A percentile compares a stretch with the other conserved stretches of the same genome.
Conservation (phyloP, 2,113 vertebrate species). For the Pardalotus punctatus region DNA sequence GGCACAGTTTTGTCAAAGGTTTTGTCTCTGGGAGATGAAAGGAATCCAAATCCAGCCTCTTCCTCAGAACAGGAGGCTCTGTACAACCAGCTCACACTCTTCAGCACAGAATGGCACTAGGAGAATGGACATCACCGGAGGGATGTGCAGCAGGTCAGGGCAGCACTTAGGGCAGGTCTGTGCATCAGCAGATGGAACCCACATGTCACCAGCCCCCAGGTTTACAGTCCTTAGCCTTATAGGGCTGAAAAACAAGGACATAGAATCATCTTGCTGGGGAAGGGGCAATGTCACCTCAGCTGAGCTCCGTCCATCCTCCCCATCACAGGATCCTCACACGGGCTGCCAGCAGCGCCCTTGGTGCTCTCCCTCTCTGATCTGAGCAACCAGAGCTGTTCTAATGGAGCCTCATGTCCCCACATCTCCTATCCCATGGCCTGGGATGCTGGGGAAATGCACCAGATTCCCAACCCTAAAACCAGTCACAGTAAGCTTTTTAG, state of each 20-base stretch:
- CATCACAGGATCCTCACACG: not conserved
- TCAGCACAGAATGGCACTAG: fast-evolving
- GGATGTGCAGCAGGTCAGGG: not conserved
- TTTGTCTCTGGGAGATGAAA: not conserved
- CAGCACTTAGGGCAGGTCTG: not conserved
- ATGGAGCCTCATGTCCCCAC: not conserved
- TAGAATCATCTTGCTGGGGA: not conserved
- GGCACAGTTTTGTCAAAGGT: not conserved
- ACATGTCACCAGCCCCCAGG: not conserved
- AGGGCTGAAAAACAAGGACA: not conserved
- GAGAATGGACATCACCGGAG: not conserved
- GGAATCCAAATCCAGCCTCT: not conserved
- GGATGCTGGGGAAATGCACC: not conserved
- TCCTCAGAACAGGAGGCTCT: not conserved
- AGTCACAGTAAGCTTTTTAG: not conserved
- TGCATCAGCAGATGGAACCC: not conserved
- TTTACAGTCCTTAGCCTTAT: not conserved
- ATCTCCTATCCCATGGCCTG: not conserved
- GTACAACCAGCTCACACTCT: not conserved
- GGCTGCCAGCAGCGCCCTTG: not conserved
- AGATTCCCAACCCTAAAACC: not conserved
- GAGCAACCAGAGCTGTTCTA: not conserved
- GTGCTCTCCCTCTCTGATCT: not conserved
- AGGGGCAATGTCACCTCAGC: not conserved
- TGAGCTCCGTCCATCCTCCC: not conserved